Evolutionary conservation across 92 coral and sea anemone species (phyloP), one percentile per base, ranked within the genome.

Genomic region (Epizoanthus stellaris): DNA sequence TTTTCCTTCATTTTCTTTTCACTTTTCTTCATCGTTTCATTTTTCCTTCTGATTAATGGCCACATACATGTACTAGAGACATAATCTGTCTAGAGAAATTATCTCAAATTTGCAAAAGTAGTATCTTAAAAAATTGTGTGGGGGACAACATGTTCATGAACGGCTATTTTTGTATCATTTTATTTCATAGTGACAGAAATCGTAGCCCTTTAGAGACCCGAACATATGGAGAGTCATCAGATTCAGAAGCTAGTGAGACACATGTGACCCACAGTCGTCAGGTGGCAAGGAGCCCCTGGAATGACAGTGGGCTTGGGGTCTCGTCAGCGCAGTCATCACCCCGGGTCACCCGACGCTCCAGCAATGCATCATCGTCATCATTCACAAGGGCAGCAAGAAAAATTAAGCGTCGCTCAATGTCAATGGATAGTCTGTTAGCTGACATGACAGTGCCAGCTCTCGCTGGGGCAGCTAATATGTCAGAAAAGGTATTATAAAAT

Each of bases 221-320:
- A 38, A 89, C 91, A 30, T 81, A 82, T 12, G 92, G 91, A 17
- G 98, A 94, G 63, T 75, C 92, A 2, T 90, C 98, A 54, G 95
- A 94, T 77, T 92, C 92, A 3, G 94, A 90, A 30, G 67, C 85
- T 1, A 76, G 84, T 30, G 90, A 70, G 20, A 63, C 71, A 3
- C 53, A 43, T 20, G 60, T 43, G 17, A 34, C 67, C 14, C 73
- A 17, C 12, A 57, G 53, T n/a, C 72, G 36, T n/a, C 57, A 4
- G 64, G 72, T 17, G 20, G 30, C 73, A 14, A 79, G 71, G 65
- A 79, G 23, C 83, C 60, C 83, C 10, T 63, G 71, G 60, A 23
- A 36, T 11, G 77, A 82, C 56, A 58, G 77, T 68, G 86, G 75
- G 56, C 79, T 89, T 39, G 74, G 77, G 30, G 59, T 85, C 30